Conservation (phyloP, 1,140 invertebrate species). For the Bursaphelenchus mucronatus region DNA sequence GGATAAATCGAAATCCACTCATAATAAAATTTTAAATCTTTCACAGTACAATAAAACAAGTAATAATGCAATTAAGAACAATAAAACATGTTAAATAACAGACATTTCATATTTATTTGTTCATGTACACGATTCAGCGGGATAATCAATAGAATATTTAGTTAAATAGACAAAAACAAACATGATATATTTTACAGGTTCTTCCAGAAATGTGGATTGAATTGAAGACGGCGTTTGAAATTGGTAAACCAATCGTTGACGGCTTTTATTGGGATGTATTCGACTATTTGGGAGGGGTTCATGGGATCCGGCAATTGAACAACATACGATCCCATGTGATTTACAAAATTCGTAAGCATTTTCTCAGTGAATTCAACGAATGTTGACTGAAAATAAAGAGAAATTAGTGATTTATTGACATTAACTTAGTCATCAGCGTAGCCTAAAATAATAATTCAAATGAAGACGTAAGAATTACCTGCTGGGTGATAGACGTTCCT, state of each 20-base stretch:
- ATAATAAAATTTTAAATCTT: no score
- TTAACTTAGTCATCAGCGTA: not conserved
- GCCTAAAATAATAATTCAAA: constrained; percentile 1
- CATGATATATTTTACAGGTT: constrained; percentile 1
- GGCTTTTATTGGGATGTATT: constrained; percentile 32
- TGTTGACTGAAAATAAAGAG: constrained; percentile 29
- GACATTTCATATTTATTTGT: no score
- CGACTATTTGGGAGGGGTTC: constrained; percentile 16
- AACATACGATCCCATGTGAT: constrained; percentile 37
- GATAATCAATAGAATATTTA: no score
- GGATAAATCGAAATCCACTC: no score
- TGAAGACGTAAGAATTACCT: constrained; percentile 14
- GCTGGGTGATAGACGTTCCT: constrained; percentile 32
- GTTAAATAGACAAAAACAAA: no score
- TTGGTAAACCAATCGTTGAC: constrained; percentile 39
- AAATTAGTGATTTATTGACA: constrained; percentile 5
- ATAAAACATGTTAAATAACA: no score
- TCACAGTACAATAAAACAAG: no score
- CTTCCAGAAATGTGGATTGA: constrained; percentile 45
- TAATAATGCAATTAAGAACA: no score
- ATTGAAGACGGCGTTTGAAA: constrained; percentile 37
- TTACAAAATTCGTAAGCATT: constrained; percentile 44
- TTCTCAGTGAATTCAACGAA: constrained; percentile 35
- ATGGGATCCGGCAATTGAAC: constrained; percentile 25
- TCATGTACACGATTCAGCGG: no score